Percentiles rank a stretch among this genome's conserved stretches.
Conservation (phyloP, 2,888 invertebrate species). For the Drosophila mulleri region DNA sequence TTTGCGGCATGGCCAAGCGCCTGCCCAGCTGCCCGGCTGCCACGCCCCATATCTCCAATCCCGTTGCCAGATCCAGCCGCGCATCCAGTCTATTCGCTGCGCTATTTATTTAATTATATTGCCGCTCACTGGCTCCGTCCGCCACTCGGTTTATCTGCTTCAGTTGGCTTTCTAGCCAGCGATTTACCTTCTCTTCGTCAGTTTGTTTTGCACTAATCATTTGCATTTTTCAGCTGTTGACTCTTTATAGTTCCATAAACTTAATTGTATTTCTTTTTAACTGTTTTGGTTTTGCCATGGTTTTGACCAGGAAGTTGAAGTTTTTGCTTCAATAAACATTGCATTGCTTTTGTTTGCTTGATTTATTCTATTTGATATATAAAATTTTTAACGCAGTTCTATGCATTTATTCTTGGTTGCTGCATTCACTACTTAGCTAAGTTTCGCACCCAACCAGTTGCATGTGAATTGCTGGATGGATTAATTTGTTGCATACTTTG, state of each 20-base stretch:
- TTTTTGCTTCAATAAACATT: slow-evolving; percentile 52
- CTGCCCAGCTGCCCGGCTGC: slow-evolving; percentile 14
- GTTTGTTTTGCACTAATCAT: slow-evolving; percentile 50
- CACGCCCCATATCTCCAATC: slow-evolving; percentile 12
- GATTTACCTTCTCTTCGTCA: slow-evolving; percentile 16
- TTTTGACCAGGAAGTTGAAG: slow-evolving; percentile 35
- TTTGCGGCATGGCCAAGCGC: slow-evolving; percentile 62
- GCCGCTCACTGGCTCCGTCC: slow-evolving; percentile 20
- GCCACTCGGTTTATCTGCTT: slow-evolving; percentile 18
- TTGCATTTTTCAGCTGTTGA: slow-evolving; percentile 72
- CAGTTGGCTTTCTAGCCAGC: slow-evolving; percentile 49
- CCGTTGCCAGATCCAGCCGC: slow-evolving; percentile 3
- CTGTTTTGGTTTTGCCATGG: background rate
- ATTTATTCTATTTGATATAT: slow-evolving; percentile 11
- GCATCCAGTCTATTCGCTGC: slow-evolving; percentile 46
- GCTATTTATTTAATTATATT: slow-evolving; percentile 73
- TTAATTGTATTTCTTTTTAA: slow-evolving; percentile 18
- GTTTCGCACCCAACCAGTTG: slow-evolving; percentile 27
- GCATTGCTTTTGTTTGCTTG: slow-evolving; percentile 1
- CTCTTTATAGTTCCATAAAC: slow-evolving; percentile 36
- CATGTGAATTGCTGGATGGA: accelerated
- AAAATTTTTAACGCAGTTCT: background rate
- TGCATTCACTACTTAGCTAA: slow-evolving; percentile 25
- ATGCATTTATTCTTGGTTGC: background rate
- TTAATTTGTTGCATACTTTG: slow-evolving; percentile 28